Percentiles rank a stretch among this genome's conserved stretches.
These are phyloP conservation scores for Orchestia grillus DNA, from an alignment of 1,140 invertebrate genomes.

Conservation along the genomic window DNA sequence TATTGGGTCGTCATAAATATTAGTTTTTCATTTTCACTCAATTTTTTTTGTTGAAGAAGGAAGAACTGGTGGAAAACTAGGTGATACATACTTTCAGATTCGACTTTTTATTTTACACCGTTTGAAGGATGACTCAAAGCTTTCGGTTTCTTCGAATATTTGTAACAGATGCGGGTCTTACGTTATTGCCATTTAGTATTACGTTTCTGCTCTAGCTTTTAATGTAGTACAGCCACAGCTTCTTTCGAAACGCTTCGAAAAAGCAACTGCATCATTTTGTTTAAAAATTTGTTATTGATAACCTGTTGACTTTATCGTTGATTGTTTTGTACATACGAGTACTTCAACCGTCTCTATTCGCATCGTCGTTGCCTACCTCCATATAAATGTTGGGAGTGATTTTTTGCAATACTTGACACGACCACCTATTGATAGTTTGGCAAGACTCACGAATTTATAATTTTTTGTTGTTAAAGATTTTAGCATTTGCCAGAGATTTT, in stretches of 20 bases:
- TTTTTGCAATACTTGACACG: not conserved
- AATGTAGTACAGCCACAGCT: not conserved
- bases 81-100: not conserved
- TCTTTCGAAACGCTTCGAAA: not conserved
- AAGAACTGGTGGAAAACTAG: not conserved
- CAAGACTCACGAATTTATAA: not conserved
- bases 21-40: not conserved
- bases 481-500: not conserved
- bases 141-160: not conserved
- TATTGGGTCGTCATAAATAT: not conserved
- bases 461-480: constrained; percentile 1
- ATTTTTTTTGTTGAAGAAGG: not conserved
- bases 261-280: constrained; percentile 11
- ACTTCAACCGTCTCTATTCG: constrained; percentile 27
- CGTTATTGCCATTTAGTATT: constrained; percentile 48
- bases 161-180: constrained; percentile 43
- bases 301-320: constrained; percentile 41
- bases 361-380: not conserved
- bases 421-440: not conserved
- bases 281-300: constrained; percentile 2
- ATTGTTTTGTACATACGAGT: constrained; percentile 48
- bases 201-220: constrained; percentile 9
- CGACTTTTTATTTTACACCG: not conserved
- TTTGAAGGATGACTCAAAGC: not conserved
- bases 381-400: constrained; percentile 9